Evolutionary conservation across 2,888 invertebrate genomes (phyloP).

Genomic region (Oxycera nigricornis): DNA sequence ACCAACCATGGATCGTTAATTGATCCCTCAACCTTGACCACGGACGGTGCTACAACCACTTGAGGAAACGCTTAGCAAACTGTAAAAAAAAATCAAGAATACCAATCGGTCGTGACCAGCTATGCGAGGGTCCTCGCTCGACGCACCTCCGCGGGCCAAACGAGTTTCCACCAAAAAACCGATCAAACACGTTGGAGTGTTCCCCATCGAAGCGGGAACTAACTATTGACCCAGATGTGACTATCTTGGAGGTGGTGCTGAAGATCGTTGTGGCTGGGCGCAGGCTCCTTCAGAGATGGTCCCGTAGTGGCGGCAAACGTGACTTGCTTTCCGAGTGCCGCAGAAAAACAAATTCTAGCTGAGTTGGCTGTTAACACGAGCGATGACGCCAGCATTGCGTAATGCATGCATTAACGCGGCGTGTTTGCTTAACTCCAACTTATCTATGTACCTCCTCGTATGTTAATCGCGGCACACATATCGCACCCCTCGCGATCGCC

Average conservation of each 20-base stretch:
- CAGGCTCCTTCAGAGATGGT: not conserved
- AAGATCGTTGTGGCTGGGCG: not conserved
- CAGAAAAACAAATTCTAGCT: not conserved
- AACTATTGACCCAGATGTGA: not conserved
- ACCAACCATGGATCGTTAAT: not conserved
- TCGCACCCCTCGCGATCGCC: not conserved
- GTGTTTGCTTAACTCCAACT: not conserved
- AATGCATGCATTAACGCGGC: conserved; percentile 3
- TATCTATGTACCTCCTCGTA: no score
- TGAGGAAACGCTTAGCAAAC: not conserved
- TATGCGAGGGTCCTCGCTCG: not conserved
- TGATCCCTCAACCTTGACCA: not conserved
- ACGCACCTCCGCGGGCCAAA: not conserved
- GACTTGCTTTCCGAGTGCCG: not conserved
- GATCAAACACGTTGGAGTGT: not conserved
- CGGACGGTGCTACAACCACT: not conserved
- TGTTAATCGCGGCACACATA: conserved; percentile 1
- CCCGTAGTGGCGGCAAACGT: not conserved
- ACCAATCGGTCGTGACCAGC: not conserved
- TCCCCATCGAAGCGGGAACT: not conserved
- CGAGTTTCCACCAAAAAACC: not conserved
- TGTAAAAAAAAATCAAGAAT: not conserved
- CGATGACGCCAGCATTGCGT: not conserved
- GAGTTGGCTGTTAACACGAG: not conserved
- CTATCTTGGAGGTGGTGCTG: not conserved